Conservation (phyloP, 92 coral and sea anemone genomes). For the Zoanthus solanderi region DNA sequence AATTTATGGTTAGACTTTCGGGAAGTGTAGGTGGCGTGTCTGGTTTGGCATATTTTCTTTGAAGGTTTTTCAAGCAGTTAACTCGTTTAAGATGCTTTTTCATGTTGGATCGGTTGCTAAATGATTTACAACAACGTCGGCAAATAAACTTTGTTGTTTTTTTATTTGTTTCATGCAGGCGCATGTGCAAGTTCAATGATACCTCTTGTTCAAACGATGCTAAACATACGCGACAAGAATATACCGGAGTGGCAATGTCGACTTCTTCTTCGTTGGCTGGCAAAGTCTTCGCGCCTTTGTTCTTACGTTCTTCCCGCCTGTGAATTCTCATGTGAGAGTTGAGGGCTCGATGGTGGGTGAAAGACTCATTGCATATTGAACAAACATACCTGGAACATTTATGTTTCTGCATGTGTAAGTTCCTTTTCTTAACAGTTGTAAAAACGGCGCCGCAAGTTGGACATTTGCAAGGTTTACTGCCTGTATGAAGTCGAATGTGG, state of each 20-base stretch:
- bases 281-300: not conserved
- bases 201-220: not conserved
- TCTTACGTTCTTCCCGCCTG: not conserved
- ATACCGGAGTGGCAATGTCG: not conserved
- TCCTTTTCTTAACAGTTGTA: not conserved
- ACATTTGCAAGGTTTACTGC: constrained; percentile 32
- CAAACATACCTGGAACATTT: not conserved
- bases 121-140: not conserved
- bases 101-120: constrained; percentile 22
- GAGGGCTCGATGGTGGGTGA: constrained; percentile 15
- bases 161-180: not conserved
- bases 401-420: not conserved
- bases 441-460: not conserved
- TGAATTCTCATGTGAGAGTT: constrained; percentile 43
- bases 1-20: not conserved
- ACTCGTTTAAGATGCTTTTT: constrained; percentile 18
- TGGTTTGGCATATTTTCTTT: not conserved
- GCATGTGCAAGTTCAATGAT: constrained; percentile 36
- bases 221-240: constrained; percentile 2
- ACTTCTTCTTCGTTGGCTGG: not conserved
- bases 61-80: not conserved
- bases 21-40: not conserved
- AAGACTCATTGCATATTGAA: not conserved
- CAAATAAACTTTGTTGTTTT: not conserved
- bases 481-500: constrained; percentile 33